Evolutionary conservation across 1,140 invertebrate species (phyloP), one percentile per base, ranked within the genome.

Genomic region (Heliothis subflexa): DNA sequence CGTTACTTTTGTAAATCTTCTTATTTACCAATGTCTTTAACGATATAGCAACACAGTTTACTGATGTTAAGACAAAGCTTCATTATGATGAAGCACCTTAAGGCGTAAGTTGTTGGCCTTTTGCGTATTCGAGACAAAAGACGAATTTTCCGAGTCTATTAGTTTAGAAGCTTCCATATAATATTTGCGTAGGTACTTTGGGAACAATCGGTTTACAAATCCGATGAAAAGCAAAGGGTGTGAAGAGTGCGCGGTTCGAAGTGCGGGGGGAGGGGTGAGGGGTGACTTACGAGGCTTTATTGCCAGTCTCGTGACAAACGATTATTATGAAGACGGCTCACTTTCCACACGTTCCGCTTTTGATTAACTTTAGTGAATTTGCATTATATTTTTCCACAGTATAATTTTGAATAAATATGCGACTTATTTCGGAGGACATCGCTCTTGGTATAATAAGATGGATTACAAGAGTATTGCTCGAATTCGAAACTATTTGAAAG

Each of bases 311-410:
- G 82, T 81, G 86, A 86, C 85, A 88, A 89, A 85, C 84, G 86
- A 84, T 85, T 85, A 85, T 83, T 85, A 85, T 84, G 85, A 84
- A 85, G 83, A 86, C 80, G 85, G 80, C 82, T 83, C 80, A 85
- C 79, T 87, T 83, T 83, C 78, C 85, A 84, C 84, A 83, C 82
- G 81, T 79, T 78, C 74, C 81, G 61, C 70, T 78, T 40, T 72
- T 83, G 78, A 80, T 83, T 83, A 79, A 78, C 76, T 66, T 78
- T 33, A 49, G 49, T 72, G 68, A 72, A 78, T 78, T 78, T 78
- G 40, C 71, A 21, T 68, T 68, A 52, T 72, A 18, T 68, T 74
- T 52, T 52, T 66, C 25, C 9, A 54, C 40, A 54, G 68, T 72
- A 45, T 70, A 28, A 61, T 78, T 62, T 72, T 33, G 16, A 54